Conservation (phyloP, 2,113 vertebrate genomes). For the Pavo muticus region DNA sequence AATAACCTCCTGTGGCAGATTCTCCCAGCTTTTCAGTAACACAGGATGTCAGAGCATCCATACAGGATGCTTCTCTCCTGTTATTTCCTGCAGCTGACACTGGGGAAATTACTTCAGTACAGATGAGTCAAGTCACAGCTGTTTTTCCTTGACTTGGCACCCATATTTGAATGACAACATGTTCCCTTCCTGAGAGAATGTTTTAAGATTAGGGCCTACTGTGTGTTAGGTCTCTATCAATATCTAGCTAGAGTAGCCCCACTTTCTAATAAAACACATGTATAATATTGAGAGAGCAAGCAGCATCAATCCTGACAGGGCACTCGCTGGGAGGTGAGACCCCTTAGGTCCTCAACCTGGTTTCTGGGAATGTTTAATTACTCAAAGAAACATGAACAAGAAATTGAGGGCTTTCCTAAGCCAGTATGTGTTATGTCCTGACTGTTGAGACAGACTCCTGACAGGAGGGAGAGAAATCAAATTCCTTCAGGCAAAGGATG, state of each 20-base stretch:
- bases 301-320: not conserved
- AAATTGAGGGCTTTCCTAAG: not conserved
- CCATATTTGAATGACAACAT: not conserved
- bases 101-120: not conserved
- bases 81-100: not conserved
- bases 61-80: not conserved
- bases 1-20: not conserved
- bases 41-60: too few relatives aligned
- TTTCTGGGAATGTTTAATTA: not conserved
- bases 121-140: not conserved
- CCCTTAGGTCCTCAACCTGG: not conserved
- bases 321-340: not conserved
- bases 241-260: not conserved
- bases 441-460: not conserved
- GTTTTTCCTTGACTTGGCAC: not conserved
- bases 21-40: not conserved
- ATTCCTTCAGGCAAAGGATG: not conserved
- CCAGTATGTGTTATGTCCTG: not conserved
- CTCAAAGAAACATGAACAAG: not conserved
- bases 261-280: not conserved
- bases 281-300: not conserved
- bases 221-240: not conserved
- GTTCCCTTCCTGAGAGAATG: not conserved
- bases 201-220: not conserved
- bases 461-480: not conserved